Evolutionary conservation across 2,797 vertebrate species (phyloP).

Genomic region (Propithecus perrieri): DNA sequence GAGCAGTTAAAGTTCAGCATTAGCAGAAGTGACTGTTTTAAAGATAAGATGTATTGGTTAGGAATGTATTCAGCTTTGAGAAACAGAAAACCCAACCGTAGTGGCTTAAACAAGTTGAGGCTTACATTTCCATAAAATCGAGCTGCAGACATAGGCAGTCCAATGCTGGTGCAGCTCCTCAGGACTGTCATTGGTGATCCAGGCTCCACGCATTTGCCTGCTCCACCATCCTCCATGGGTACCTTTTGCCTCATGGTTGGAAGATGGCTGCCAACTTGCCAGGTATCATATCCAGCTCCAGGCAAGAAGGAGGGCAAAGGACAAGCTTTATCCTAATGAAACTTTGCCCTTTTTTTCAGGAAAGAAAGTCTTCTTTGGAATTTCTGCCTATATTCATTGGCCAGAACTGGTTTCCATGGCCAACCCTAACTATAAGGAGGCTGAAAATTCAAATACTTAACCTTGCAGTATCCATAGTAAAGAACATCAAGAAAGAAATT

Average conservation of each 20-base stretch:
- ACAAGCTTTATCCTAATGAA: not conserved
- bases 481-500: not conserved
- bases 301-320: not conserved
- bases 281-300: not conserved
- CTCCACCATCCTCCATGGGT: fast-evolving
- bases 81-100: not conserved
- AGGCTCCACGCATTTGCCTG: not conserved
- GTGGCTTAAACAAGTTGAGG: not conserved
- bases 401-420: not conserved
- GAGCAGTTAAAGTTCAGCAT: not conserved
- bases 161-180: fast-evolving
- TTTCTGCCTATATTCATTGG: not conserved
- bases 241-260: not conserved
- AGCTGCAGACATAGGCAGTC: not conserved
- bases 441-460: not conserved
- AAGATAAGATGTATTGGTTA: not conserved
- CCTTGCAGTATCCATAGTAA: not conserved
- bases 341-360: not conserved
- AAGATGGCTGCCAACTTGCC: not conserved
- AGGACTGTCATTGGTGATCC: not conserved
- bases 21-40: not conserved
- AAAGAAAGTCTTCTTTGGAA: not conserved
- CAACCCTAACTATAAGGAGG: not conserved
- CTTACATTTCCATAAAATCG: not conserved
- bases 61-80: not conserved